Conservation (phyloP, 2,113 vertebrate genomes). For the Reinhardtius hippoglossoides region DNA sequence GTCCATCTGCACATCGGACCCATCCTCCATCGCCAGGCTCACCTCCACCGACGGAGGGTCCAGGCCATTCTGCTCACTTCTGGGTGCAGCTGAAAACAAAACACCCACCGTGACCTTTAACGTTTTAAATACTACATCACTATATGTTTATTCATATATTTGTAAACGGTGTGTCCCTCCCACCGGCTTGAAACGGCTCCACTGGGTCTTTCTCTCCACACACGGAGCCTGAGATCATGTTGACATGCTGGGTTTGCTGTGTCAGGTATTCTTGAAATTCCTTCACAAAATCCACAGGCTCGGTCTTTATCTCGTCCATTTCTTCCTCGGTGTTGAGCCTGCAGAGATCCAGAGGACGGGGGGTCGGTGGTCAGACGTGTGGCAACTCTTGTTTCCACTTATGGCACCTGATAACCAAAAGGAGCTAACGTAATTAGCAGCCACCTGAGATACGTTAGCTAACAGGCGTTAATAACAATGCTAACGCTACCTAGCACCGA, state of each 20-base stretch:
- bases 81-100: slow-evolving; percentile 53
- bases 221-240: slow-evolving; percentile 98
- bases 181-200: slow-evolving; percentile 87
- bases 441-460: not conserved
- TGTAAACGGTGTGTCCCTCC: not conserved
- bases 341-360: not conserved
- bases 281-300: slow-evolving; percentile 97
- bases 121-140: too few relatives aligned
- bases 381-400: slow-evolving; percentile 2
- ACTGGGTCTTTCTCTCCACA: slow-evolving; percentile 91
- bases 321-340: slow-evolving; percentile 4
- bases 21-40: slow-evolving; percentile 88
- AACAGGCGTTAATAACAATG: not conserved
- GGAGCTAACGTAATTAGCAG: not conserved
- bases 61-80: slow-evolving; percentile 87
- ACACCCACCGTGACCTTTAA: not conserved
- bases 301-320: slow-evolving; percentile 87
- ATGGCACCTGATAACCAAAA: not conserved
- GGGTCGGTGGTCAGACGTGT: too few relatives aligned
- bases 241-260: slow-evolving; percentile 98
- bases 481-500: not conserved
- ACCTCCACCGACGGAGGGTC: slow-evolving; percentile 95
- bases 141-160: not conserved
- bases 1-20: slow-evolving; percentile 93
- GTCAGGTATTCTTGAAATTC: slow-evolving; percentile 99